phyloP scores from a whole-genome alignment of 2,113 vertebrate genomes.

The Cairina moschata region DNA sequence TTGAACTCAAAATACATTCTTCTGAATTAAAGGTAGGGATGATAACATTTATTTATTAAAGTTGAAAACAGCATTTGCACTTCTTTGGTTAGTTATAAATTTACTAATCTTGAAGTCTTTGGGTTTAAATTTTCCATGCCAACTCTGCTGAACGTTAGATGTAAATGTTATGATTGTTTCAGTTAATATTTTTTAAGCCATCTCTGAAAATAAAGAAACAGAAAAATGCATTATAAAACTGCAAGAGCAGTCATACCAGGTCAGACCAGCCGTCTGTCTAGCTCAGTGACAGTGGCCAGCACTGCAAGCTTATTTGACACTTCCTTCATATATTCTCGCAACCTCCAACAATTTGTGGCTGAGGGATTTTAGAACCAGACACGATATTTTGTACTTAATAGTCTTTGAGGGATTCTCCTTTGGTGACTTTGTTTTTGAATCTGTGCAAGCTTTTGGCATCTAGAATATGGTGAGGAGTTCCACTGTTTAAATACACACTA shows the following conservation, averaged over 20 bases:
- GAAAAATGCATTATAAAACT: constrained; percentile 33
- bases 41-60: not conserved
- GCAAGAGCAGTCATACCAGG: constrained; percentile 43
- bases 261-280: constrained; percentile 6
- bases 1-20: not conserved
- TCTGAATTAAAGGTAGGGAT: not conserved
- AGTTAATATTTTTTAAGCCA: not conserved
- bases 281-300: not conserved
- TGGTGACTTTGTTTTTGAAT: constrained; percentile 25
- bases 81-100: not conserved
- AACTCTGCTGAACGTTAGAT: not conserved
- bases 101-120: not conserved
- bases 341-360: constrained; percentile 39
- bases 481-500: not conserved
- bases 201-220: not conserved
- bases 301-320: constrained; percentile 5
- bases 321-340: constrained; percentile 24
- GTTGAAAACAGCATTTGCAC: not conserved
- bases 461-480: not conserved
- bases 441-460: constrained; percentile 1
- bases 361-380: constrained; percentile 39
- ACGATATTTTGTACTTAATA: constrained; percentile 39
- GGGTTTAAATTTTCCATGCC: not conserved
- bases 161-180: not conserved
- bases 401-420: constrained; percentile 45